Conservation (phyloP, 2,888 invertebrate genomes). For the Acronicta psi region DNA sequence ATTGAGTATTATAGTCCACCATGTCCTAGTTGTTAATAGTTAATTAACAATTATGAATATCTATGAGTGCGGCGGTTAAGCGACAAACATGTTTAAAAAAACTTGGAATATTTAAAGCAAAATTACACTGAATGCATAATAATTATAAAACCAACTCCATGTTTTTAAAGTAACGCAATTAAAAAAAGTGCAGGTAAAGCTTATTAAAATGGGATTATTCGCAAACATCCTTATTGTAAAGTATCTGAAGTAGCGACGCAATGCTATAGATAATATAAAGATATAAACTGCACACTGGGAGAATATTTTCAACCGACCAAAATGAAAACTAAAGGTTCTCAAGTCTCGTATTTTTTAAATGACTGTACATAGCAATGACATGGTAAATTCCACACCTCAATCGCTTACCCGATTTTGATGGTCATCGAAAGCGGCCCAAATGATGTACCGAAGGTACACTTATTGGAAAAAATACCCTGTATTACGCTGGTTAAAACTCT, state of each 20-base stretch:
- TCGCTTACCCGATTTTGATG: no score
- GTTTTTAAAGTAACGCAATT: not conserved
- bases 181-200: conserved; percentile 14
- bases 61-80: not conserved
- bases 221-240: conserved; percentile 17
- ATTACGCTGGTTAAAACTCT: no score
- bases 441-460: no score
- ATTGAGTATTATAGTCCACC: no score
- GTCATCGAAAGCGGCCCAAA: no score
- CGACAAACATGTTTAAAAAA: not conserved
- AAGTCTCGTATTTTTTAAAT: no score
- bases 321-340: no score
- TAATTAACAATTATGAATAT: not conserved
- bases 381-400: no score
- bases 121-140: not conserved
- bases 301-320: no score
- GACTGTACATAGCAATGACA: no score
- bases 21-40: no score
- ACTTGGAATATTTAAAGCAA: conserved; percentile 1
- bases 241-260: conserved; percentile 6
- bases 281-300: not conserved
- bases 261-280: conserved; percentile 9
- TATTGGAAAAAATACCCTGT: no score
- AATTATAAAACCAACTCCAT: not conserved
- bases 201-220: not conserved